Base-by-base conservation (phyloP, 1,140 invertebrate species). In the Stratiolaelaps scimitus region DNA sequence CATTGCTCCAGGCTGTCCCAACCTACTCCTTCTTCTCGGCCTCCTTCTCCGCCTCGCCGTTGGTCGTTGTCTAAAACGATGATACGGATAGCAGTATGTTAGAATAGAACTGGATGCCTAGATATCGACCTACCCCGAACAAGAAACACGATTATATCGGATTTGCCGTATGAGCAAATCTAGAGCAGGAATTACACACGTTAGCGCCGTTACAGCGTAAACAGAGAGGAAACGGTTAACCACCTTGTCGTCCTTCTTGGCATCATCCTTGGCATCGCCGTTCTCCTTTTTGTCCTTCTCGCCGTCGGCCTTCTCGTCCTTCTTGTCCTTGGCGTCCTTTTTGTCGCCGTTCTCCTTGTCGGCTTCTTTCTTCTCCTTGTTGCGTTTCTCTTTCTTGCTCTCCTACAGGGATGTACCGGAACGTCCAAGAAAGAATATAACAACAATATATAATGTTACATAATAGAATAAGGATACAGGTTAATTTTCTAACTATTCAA, bases 261-360 rank as follows among this genome's bases (percentile, higher is more conserved):
- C 46, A 13, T 67, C 44, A 19, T 67, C 67, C 43, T 67, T 66
- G 45, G 60, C 53, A 23, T 67, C 66, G 7, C 53, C 66, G n/a
- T 67, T 65, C 26, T 30, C 68, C 26, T 70, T 68, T 19, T 69
- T 66, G 43, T 45, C 60, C 40, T 69, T 65, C 17, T 70, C 65
- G 65, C 67, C 48, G 4, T 43, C 44, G 13, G 66, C 64, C 26
- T 64, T 28, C 5, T 71, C 69, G 48, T 45, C 64, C 17, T 71
- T 67, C 45, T 67, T 64, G 15, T 48, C n/a, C 64, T 70, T 65
- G 13, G 43, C 64, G 60, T 72, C 69, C n/a, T 64, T 56, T 53
- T 70, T 69, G 29, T 68, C 64, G n/a, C 47, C 67, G 15, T 23
- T 66, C 29, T 66, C 66, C 40, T 64, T 17, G 23, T 66, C 67